phyloP scores from a whole-genome alignment of 2,113 vertebrate genomes.

The Actenoides hombroni region DNA sequence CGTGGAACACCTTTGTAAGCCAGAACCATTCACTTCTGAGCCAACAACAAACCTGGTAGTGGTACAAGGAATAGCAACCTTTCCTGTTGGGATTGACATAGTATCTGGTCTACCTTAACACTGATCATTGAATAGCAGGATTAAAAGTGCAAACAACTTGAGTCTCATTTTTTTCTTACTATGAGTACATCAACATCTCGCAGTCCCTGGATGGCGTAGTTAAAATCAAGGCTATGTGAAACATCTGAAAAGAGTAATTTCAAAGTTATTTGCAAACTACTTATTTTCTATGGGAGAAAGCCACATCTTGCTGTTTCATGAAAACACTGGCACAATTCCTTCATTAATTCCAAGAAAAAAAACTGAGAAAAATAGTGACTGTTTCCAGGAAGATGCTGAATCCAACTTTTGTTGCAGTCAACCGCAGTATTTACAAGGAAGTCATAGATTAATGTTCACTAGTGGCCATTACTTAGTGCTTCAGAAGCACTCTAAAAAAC shows the following conservation, averaged over 20 bases:
- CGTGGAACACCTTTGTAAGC: background rate
- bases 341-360: background rate
- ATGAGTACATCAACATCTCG: background rate
- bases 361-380: background rate
- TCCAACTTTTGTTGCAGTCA: background rate
- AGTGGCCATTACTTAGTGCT: background rate
- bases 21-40: background rate
- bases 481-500: background rate
- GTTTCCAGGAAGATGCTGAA: background rate
- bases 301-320: background rate
- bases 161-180: background rate
- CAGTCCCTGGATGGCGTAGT: background rate
- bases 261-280: background rate
- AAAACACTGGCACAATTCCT: background rate
- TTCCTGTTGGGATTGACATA: rapidly evolving
- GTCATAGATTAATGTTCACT: background rate
- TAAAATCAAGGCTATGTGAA: background rate
- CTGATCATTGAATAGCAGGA: background rate
- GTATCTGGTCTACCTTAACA: background rate
- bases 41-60: background rate
- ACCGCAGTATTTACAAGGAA: background rate
- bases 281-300: background rate
- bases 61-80: background rate
- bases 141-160: background rate
- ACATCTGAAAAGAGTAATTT: background rate